Conservation (phyloP, 2,113 vertebrate species). For the Siniperca knerii region DNA sequence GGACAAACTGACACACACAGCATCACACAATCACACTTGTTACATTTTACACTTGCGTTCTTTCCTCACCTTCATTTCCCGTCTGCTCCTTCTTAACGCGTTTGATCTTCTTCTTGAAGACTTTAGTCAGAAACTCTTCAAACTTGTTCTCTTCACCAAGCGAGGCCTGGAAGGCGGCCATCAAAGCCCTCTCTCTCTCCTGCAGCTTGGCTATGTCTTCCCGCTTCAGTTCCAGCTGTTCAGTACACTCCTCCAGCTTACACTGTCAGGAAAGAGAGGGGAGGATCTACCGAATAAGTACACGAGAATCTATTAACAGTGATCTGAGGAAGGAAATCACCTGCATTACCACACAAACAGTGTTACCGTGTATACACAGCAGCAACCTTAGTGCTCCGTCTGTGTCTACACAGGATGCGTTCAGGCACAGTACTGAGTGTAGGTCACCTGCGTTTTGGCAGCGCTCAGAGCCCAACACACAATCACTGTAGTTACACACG, state of each 20-base stretch:
- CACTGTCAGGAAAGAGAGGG: slow-evolving; percentile 67
- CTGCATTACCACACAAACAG: neutral
- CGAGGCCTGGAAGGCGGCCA: slow-evolving; percentile 84
- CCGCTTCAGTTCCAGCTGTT: slow-evolving; percentile 87
- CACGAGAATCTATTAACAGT: neutral
- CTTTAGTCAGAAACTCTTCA: slow-evolving; percentile 87
- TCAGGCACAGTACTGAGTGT: neutral
- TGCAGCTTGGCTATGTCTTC: slow-evolving; percentile 85
- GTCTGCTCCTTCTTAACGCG: slow-evolving; percentile 75
- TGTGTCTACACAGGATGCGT: neutral
- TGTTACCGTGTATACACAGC: neutral
- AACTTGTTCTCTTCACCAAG: slow-evolving; percentile 90
- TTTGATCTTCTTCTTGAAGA: slow-evolving; percentile 91
- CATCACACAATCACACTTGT: slow-evolving; percentile 4
- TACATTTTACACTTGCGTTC: neutral
- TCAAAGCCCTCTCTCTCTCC: slow-evolving; percentile 85
- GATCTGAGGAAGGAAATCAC: neutral
- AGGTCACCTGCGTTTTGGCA: too few species aligned
- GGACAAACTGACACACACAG: slow-evolving; percentile 12
- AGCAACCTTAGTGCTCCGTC: neutral
- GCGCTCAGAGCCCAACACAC: too few species aligned
- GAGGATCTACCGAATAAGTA: neutral
- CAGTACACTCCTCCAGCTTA: slow-evolving; percentile 84
- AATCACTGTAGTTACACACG: too few species aligned
- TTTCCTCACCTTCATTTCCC: slow-evolving; percentile 69